Evolutionary conservation across 23 tunicate species (phyloP).

Genomic region (Aplidium turbinatum): DNA sequence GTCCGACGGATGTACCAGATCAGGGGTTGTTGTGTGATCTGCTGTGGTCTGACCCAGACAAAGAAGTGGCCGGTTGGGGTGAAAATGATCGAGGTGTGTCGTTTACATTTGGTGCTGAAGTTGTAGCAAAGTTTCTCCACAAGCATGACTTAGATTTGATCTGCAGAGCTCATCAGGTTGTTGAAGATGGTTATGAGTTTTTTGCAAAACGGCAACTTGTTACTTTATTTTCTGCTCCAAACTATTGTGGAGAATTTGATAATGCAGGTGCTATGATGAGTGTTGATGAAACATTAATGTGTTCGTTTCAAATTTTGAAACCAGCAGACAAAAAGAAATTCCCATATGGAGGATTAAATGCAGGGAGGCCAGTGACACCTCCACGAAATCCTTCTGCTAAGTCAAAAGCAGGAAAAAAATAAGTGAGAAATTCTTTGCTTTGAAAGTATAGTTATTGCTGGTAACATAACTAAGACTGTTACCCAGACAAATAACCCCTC

Average conservation of each 20-base stretch:
- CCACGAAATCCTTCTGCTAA: slow-evolving; percentile 77
- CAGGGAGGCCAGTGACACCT: slow-evolving; percentile 93
- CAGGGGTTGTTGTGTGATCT: slow-evolving; percentile 98
- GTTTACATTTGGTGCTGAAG: slow-evolving; percentile 99
- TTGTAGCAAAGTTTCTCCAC: slow-evolving; percentile 96
- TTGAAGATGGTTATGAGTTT: slow-evolving; percentile 61
- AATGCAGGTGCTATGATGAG: slow-evolving; percentile 99
- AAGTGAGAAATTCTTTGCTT: too few species aligned
- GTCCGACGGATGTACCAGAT: slow-evolving; percentile 99
- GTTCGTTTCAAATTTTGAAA: slow-evolving; percentile 95
- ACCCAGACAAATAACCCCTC: too few species aligned
- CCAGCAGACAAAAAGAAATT: slow-evolving; percentile 99
- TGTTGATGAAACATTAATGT: slow-evolving; percentile 98
- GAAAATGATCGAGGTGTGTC: slow-evolving; percentile 99
- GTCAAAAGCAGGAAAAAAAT: slow-evolving; percentile 7
- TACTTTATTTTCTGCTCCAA: slow-evolving; percentile 95
- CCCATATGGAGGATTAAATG: slow-evolving; percentile 83
- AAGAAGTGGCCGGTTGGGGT: slow-evolving; percentile 99
- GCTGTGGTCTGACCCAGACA: slow-evolving; percentile 99
- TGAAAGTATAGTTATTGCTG: too few species aligned
- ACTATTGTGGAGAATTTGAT: slow-evolving; percentile 99
- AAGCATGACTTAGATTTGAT: slow-evolving; percentile 97
- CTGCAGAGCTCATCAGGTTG: slow-evolving; percentile 99
- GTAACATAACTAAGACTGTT: too few species aligned
- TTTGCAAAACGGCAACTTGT: slow-evolving; percentile 98